Conservation (phyloP, 2,888 invertebrate species). For the Nymphalis urticae region DNA sequence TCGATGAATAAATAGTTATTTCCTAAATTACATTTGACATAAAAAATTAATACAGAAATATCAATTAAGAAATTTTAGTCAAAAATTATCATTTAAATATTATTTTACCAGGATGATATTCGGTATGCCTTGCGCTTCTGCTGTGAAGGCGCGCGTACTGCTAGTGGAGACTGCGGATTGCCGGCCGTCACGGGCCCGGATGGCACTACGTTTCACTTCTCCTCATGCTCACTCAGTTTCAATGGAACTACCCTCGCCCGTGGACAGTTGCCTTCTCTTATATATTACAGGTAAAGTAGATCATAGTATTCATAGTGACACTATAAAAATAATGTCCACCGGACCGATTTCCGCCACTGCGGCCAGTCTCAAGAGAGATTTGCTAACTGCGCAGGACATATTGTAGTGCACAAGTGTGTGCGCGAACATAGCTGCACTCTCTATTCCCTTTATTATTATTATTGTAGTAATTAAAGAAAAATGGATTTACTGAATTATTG, state of each 20-base stretch:
- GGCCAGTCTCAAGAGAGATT: too few relatives aligned
- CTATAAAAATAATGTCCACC: not conserved
- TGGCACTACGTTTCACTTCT: conserved; percentile 94
- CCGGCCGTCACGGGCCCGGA: conserved; percentile 95
- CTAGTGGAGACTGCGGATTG: conserved; percentile 96
- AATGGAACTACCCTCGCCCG: conserved; percentile 97
- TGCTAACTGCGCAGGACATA: too few relatives aligned
- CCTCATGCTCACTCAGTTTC: conserved; percentile 94
- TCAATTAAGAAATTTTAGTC: not conserved
- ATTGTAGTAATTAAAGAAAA: too few relatives aligned
- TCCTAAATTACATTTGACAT: too few relatives aligned
- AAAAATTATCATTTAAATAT: not conserved
- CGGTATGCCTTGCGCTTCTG: conserved; percentile 94
- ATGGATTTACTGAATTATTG: too few relatives aligned
- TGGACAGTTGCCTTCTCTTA: conserved; percentile 96
- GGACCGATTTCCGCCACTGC: too few relatives aligned
- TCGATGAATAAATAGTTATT: too few relatives aligned
- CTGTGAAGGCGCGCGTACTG: conserved; percentile 95
- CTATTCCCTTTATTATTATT: too few relatives aligned
- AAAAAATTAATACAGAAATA: too few relatives aligned
- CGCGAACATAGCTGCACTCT: too few relatives aligned
- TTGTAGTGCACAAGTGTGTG: too few relatives aligned
- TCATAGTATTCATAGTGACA: not conserved
- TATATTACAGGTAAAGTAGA: conserved; percentile 89
- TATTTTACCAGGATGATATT: conserved; percentile 85